phyloP scores from a whole-genome alignment of 92 coral and sea anemone species.

The Metridium senile region DNA sequence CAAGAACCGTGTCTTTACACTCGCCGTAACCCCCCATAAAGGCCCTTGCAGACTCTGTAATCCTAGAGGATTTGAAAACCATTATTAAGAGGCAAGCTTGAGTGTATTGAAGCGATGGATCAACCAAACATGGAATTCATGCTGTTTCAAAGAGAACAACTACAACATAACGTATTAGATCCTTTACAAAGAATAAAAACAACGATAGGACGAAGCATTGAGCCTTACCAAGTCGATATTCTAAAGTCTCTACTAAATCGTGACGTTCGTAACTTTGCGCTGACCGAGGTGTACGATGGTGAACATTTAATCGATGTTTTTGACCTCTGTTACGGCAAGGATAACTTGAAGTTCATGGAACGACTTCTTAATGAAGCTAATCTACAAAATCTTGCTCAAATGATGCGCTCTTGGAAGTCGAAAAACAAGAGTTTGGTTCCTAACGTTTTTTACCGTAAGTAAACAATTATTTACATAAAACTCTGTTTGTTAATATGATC shows the following conservation, averaged over 20 bases:
- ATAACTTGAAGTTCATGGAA: constrained; percentile 67
- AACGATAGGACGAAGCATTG: constrained; percentile 53
- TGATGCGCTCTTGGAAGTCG: constrained; percentile 61
- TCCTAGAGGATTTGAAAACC: neutral
- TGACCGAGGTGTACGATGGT: constrained; percentile 62
- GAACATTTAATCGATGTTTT: constrained; percentile 60
- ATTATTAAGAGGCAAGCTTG: neutral
- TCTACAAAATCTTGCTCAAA: constrained; percentile 56
- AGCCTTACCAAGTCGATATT: constrained; percentile 51
- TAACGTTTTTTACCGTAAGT: constrained; percentile 63
- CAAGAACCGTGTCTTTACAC: no score
- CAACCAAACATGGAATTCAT: constrained; percentile 25
- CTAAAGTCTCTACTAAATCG: constrained; percentile 47
- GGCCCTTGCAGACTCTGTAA: neutral
- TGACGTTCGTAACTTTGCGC: constrained; percentile 59
- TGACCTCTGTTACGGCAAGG: constrained; percentile 70
- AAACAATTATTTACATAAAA: neutral
- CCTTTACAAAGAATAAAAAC: constrained; percentile 73
- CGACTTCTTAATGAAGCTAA: constrained; percentile 60
- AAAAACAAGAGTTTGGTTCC: constrained; percentile 46
- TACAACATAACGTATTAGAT: constrained; percentile 58
- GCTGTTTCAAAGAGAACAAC: constrained; percentile 57
- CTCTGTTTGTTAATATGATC: constrained; percentile 1
- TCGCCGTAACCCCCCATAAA: neutral
- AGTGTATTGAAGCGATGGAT: constrained; percentile 31